phyloP scores from a whole-genome alignment of 2,113 vertebrate species.

The Sarotherodon lohbergeri region DNA sequence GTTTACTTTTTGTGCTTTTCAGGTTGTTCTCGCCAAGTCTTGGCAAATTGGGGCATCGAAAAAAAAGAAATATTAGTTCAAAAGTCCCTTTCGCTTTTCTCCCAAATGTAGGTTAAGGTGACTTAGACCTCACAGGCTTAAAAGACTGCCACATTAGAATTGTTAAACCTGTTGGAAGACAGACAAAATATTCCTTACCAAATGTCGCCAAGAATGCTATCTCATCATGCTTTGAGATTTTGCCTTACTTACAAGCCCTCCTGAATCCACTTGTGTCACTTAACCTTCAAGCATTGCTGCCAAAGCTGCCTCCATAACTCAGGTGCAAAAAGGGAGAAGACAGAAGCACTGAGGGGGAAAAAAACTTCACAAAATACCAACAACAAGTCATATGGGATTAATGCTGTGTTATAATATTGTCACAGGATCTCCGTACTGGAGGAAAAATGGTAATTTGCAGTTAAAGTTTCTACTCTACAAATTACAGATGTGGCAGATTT shows the following conservation, averaged over 20 bases:
- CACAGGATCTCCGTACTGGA: neutral
- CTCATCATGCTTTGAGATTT: neutral
- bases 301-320: neutral
- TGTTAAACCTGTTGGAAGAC: neutral
- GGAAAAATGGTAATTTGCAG: neutral
- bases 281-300: neutral
- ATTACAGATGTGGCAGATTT: neutral
- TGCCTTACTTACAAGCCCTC: neutral
- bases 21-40: neutral
- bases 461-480: neutral
- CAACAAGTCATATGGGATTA: neutral
- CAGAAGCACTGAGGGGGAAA: neutral
- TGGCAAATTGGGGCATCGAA: neutral
- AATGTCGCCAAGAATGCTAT: neutral
- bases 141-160: neutral
- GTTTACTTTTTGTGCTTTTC: neutral
- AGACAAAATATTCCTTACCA: neutral
- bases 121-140: neutral
- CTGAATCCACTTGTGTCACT: neutral
- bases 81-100: neutral
- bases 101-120: neutral
- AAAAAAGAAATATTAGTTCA: neutral
- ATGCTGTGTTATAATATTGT: neutral
- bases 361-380: neutral
- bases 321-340: neutral